Base-by-base conservation (phyloP, 2,888 invertebrate genomes). In the Metallyticus violacea region DNA sequence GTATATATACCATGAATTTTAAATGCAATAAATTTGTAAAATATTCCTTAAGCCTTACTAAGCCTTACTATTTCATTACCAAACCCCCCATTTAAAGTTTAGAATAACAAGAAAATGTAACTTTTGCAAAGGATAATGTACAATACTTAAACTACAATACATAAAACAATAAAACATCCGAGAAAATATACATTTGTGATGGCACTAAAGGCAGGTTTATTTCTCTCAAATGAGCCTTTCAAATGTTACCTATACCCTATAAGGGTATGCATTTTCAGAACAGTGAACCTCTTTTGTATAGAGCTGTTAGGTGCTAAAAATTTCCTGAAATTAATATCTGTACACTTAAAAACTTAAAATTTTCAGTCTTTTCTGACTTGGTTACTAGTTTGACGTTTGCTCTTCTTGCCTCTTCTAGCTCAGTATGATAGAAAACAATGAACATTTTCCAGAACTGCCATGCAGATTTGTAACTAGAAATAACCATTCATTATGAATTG, bases 201-300 rank as follows among this genome's bases (percentile, higher is more conserved):
- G 83, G 83, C 83, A 83, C 83, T 76, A 77, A 77, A 83, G 83
- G 83, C 83, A 83, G 83, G 27, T 83, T 81, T 22, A 83, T 83
- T 77, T 62, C 40, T 62, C 7, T 7, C 40, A 62, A n/a, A 22
- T 15, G 40, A 62, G 40, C 15, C 40, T 62, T 62, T 7, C 40
- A 40, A 1, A 62, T 15, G 9, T 62, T 62, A 62, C 15, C 40
- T 15, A 15, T 62, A 62, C 40, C 40, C 40, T 22, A 15, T 6
- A 62, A 62, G 40, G 40, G 40, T 62, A 62, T 62, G 3, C 40
- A 62, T 62, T 15, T 62, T 62, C 40, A 62, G 15, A 15, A 15
- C 22, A 62, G 40, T 15, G 22, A 62, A 1, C 15, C 2, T 62
- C 40, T 22, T 22, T 62, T 62, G 15, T 15, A 40, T 62, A 15